phyloP scores from a whole-genome alignment of 64 coral and sea anemone genomes.

The Stylophora pistillata region DNA sequence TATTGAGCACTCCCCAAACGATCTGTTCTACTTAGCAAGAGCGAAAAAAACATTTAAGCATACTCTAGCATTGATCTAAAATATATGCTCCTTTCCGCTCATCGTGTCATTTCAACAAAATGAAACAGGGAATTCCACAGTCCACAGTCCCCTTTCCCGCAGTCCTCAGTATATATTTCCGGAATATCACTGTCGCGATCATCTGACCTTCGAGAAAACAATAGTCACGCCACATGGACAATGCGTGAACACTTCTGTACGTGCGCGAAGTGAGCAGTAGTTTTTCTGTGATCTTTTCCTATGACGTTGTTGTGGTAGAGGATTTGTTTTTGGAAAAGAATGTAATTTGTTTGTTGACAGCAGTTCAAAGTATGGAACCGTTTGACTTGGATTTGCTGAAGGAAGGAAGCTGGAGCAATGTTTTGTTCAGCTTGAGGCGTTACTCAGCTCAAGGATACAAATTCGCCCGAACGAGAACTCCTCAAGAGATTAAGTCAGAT shows the following conservation, averaged over 20 bases:
- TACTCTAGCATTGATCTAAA: no score
- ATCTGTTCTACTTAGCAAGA: no score
- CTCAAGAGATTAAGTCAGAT: slow-evolving; percentile 76
- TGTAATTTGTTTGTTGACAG: neutral
- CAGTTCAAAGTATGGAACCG: slow-evolving; percentile 41
- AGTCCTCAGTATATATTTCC: neutral
- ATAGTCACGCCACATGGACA: slow-evolving; percentile 1
- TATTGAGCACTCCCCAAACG: no score
- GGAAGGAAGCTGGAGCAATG: slow-evolving; percentile 55
- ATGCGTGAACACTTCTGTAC: neutral
- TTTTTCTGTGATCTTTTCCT: no score
- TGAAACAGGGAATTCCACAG: neutral
- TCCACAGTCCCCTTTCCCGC: neutral
- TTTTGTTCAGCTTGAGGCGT: slow-evolving; percentile 68
- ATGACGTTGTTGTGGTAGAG: no score
- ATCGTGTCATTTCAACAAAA: slow-evolving; percentile 19
- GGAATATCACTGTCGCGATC: neutral
- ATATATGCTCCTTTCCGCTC: no score
- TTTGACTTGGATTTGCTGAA: slow-evolving; percentile 76
- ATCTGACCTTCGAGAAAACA: neutral
- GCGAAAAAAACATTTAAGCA: no score
- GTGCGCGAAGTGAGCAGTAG: neutral
- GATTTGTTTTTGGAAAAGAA: no score
- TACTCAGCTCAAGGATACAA: slow-evolving; percentile 76
- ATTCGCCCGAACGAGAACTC: slow-evolving; percentile 62